Evolutionary conservation across 1,140 invertebrate species (phyloP), one percentile per base, ranked within the genome.

Genomic region (Drosophila persimilis): DNA sequence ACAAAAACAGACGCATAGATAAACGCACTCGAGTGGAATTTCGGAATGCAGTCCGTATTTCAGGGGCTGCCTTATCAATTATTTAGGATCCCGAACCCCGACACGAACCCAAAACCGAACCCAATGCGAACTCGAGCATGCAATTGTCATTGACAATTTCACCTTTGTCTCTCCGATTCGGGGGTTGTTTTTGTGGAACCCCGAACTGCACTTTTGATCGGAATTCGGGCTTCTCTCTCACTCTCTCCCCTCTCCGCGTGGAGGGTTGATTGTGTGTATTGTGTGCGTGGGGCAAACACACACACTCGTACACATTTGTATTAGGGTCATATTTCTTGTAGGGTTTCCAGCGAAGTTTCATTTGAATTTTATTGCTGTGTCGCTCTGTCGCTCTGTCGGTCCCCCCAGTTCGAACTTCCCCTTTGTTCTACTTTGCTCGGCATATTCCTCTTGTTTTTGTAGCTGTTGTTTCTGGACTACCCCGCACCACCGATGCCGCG

Each of bases 261-360:
- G 47, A 51, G 57, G 73, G 44, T 73, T 63, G 57, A 52, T 58
- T 58, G 50, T 53, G n/a, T 20, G 20, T 20, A 20, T 20, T 20
- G 20, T 20, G 20, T 20, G 20, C 20, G 20, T 59, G 24, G 24
- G 24, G 24, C 50, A 51, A 29, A 22, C 17, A 7, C 24, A 13
- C 46, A 22, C 57, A 65, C 64, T 39, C 53, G 62, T 54, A 69
- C 73, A 77, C 77, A 86, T 80, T 90, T 90, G 83, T 90, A 89
- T 90, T 90, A 90, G 88, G 86, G 86, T 90, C 86, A 90, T 90
- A 90, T 90, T 90, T 90, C 86, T 88, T 90, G 81, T 86, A 90
- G 75, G 86, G 86, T 86, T 90, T 90, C 86, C 86, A 90, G 73
- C 71, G 88, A 90, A 90, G 76, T 86, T 88, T 89, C 84, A 77